phyloP scores from a whole-genome alignment of 2,888 invertebrate genomes.

The Amiota mariae region DNA sequence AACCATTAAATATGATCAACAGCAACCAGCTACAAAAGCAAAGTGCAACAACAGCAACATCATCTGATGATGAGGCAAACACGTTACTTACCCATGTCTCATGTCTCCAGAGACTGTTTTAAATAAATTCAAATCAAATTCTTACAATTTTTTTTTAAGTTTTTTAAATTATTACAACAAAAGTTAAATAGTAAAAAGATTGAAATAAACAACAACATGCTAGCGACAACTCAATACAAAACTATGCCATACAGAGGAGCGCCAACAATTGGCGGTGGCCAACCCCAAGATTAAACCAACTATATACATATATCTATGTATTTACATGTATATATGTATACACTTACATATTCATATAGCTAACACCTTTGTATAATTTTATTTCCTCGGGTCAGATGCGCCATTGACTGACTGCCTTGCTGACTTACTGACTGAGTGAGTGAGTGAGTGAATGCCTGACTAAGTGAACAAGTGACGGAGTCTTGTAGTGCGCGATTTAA shows the following conservation, averaged over 20 bases:
- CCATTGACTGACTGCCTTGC: constrained; percentile 9
- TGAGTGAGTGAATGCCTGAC: neutral
- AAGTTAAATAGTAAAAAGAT: neutral
- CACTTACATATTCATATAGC: neutral
- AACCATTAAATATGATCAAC: constrained; percentile 55
- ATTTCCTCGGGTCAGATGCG: constrained; percentile 28
- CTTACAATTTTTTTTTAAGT: constrained; percentile 28
- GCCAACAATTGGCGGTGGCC: constrained; percentile 36
- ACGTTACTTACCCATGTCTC: too few species aligned
- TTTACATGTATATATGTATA: neutral
- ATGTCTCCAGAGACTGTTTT: constrained; percentile 40
- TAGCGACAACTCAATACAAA: constrained; percentile 44
- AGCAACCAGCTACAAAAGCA: constrained; percentile 18
- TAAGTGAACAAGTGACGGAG: constrained; percentile 8
- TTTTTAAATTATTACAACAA: constrained; percentile 32
- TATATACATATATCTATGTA: neutral
- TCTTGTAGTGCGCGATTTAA: neutral
- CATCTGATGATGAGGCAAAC: too few species aligned
- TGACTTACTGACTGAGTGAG: constrained; percentile 11
- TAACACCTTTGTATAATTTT: constrained; percentile 27
- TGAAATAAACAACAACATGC: constrained; percentile 18
- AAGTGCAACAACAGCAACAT: constrained; percentile 33
- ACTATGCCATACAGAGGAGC: constrained; percentile 55
- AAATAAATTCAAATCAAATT: constrained; percentile 56
- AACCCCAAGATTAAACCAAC: constrained; percentile 13